Evolutionary conservation across 2,888 invertebrate genomes (phyloP), one percentile per base, ranked within the genome.

Genomic region (Polymixis lichenea): DNA sequence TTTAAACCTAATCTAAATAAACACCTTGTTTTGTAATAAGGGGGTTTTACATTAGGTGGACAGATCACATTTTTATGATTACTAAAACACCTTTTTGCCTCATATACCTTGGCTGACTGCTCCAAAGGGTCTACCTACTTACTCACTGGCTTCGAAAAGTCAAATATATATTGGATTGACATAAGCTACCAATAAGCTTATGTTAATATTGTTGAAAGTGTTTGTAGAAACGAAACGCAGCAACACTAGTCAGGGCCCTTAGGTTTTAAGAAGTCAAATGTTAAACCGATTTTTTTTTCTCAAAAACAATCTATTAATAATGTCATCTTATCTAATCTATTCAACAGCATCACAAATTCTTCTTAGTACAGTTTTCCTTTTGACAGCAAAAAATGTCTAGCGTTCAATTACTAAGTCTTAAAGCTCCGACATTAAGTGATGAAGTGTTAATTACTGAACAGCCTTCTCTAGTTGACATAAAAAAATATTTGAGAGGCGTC

Each of bases 381-480:
- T 43, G 71, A 58, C 65, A 81, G 32, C 56, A 70, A 84, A 84
- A 80, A 86, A 82, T 70, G 32, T 64, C 1, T n/a, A 68, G 28
- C 68, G 68, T 67, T 77, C 74, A 76, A 58, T 85, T 69, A 64
- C 61, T 72, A 38, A 72, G 67, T 56, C 58, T 68, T 69, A 80
- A 74, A 85, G 72, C 75, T 55, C n/a, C 56, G 83, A 82, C 75
- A 80, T 75, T 87, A 80, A 85, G 53, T 80, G 79, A 82, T 80
- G 77, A 82, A 79, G 83, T 79, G 77, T 82, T 86, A 87, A 85
- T 87, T 85, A 87, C 77, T 56, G 76, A 72, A 75, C 62, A 43
- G 73, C 55, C 64, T 65, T 71, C 65, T 78, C 67, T 55, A 65
- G 71, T 68, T 74, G 61, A 75, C 51, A 70, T 65, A 70, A 75